These are phyloP conservation scores for Asbolus verrucosus DNA, from an alignment of 1,140 invertebrate genomes.

Conservation along the genomic window DNA sequence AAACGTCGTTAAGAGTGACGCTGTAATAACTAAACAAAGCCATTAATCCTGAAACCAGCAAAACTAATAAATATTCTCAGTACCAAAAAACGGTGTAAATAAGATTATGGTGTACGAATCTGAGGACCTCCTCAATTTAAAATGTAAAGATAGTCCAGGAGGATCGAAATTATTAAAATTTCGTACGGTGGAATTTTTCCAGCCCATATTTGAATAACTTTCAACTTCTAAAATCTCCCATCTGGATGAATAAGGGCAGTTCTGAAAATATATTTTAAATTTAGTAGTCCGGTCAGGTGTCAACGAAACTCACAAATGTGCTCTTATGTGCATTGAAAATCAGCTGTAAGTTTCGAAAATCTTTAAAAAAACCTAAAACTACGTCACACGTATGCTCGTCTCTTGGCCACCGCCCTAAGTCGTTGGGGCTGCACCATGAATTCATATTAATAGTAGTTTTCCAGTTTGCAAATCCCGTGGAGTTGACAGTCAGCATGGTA, in stretches of 20 bases:
- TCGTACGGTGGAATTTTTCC: conserved; percentile 3
- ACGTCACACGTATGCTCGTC: conserved; percentile 58
- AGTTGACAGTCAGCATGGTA: conserved; percentile 49
- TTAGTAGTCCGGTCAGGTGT: conserved; percentile 11
- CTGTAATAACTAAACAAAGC: conserved; percentile 58
- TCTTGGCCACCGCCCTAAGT: conserved; percentile 59
- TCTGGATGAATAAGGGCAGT: conserved; percentile 46
- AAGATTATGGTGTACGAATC: conserved; percentile 54
- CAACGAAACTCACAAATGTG: conserved; percentile 36
- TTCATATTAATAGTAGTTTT: conserved; percentile 52
- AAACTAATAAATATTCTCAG: not conserved
- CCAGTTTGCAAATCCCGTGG: conserved; percentile 56
- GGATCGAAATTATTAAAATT: conserved; percentile 38
- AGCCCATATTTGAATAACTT: conserved; percentile 33
- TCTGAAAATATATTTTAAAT: conserved; percentile 28
- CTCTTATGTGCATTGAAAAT: conserved; percentile 48
- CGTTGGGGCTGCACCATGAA: conserved; percentile 53
- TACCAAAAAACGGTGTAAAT: conserved; percentile 59
- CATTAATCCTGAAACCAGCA: conserved; percentile 9
- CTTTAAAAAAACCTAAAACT: conserved; percentile 52
- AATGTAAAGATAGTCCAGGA: conserved; percentile 49
- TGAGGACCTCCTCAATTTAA: conserved; percentile 55
- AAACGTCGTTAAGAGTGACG: conserved; percentile 57
- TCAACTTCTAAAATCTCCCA: conserved; percentile 54
- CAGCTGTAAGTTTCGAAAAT: conserved; percentile 44